Percentiles rank a stretch among this genome's conserved stretches.
These are phyloP conservation scores for Oscheius sp. DNA, from an alignment of 2,888 invertebrate genomes.

Conservation along the genomic window DNA sequence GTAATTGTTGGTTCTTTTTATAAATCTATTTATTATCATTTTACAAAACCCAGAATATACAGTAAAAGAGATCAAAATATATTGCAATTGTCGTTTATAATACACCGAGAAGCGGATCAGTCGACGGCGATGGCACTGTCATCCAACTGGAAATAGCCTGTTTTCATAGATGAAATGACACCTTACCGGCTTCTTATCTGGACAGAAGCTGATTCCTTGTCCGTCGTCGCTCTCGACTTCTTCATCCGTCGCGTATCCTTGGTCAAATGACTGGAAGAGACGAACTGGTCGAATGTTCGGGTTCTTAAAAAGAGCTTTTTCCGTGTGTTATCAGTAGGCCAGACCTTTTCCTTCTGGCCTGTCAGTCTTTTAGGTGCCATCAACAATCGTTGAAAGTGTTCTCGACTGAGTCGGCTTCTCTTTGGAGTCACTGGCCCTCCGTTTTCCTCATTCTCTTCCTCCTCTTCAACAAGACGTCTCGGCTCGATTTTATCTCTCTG, in stretches of 20 bases:
- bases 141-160: too few relatives aligned
- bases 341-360: neutral
- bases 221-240: neutral
- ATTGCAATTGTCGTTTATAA: too few relatives aligned
- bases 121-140: too few relatives aligned
- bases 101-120: too few relatives aligned
- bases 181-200: too few relatives aligned
- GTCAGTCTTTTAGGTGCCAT: slow-evolving; percentile 14
- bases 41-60: neutral
- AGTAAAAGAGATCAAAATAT: too few relatives aligned
- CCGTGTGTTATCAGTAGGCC: neutral
- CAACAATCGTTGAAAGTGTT: neutral
- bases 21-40: neutral
- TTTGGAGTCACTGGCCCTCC: neutral
- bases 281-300: slow-evolving; percentile 8
- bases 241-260: slow-evolving; percentile 8
- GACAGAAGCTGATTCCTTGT: too few relatives aligned
- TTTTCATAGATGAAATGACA: too few relatives aligned
- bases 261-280: slow-evolving; percentile 7
- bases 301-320: neutral
- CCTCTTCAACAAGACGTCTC: neutral
- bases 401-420: neutral
- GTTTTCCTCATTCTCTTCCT: slow-evolving; percentile 12
- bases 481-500: slow-evolving; percentile 11
- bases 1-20: slow-evolving; percentile 26